phyloP scores from a whole-genome alignment of 2,888 invertebrate species.

The Acanthosoma haemorrhoidale region DNA sequence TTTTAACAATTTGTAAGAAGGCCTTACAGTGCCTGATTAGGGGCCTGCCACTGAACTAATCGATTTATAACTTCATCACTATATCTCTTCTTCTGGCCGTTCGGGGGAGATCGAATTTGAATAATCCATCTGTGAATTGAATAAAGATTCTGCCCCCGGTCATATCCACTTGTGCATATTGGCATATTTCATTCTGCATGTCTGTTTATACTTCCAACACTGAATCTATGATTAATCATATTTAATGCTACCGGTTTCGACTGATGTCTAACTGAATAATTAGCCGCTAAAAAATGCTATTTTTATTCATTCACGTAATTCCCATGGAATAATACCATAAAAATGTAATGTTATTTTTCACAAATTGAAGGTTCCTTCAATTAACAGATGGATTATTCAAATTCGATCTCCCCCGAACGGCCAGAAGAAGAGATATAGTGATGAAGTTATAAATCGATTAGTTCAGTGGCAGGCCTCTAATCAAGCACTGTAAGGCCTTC shows the following conservation, averaged over 20 bases:
- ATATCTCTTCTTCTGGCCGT: no score
- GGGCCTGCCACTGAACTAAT: not conserved
- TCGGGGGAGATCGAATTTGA: not conserved
- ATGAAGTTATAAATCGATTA: slow-evolving; percentile 25
- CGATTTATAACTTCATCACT: slow-evolving; percentile 18
- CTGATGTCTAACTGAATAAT: no score
- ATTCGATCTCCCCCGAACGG: not conserved
- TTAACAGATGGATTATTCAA: slow-evolving; percentile 15
- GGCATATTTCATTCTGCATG: no score
- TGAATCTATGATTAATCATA: no score
- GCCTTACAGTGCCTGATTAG: not conserved
- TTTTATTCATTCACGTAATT: no score
- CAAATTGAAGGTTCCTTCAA: not conserved
- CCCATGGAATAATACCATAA: no score
- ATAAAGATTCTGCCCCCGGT: not conserved
- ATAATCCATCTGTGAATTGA: slow-evolving; percentile 15
- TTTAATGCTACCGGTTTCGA: no score
- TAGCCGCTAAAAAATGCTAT: no score
- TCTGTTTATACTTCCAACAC: no score
- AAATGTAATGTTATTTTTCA: no score
- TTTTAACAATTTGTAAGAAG: not conserved
- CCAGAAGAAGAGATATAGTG: not conserved
- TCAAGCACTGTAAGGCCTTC: not conserved
- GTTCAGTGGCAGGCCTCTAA: not conserved
- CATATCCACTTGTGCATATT: no score